Conservation (phyloP, 2,888 invertebrate genomes). For the Seira ritae region DNA sequence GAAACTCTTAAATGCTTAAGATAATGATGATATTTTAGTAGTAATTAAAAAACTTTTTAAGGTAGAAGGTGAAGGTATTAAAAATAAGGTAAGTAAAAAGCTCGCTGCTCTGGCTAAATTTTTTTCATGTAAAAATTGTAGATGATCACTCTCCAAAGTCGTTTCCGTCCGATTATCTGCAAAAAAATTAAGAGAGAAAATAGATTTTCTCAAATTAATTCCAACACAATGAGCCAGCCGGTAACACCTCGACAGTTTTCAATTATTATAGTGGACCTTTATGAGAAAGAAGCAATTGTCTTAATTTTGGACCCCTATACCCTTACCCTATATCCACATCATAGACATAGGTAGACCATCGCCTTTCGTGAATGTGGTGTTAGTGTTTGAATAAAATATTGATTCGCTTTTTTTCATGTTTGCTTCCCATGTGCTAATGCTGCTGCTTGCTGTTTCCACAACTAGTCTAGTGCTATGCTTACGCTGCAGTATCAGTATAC, state of each 20-base stretch:
- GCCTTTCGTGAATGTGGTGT: not conserved
- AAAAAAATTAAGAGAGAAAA: not conserved
- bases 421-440: conserved; percentile 11
- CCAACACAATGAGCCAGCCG: too few species aligned
- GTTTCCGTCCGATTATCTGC: conserved; percentile 9
- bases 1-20: not conserved
- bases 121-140: not conserved
- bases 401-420: conserved; percentile 1
- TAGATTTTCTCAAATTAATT: not conserved
- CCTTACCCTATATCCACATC: too few species aligned
- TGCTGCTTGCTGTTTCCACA: too few species aligned
- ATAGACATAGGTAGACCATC: too few species aligned
- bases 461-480: too few species aligned
- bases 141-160: conserved; percentile 6
- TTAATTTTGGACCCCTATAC: too few species aligned
- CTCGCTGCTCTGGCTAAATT: conserved; percentile 16
- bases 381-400: not conserved
- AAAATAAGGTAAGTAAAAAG: conserved; percentile 21
- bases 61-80: not conserved
- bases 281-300: too few species aligned
- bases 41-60: conserved; percentile 13
- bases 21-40: conserved; percentile 12
- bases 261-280: too few species aligned
- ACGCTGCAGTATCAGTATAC: too few species aligned
- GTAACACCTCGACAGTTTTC: too few species aligned